Percentiles rank a stretch among this genome's conserved stretches.
phyloP scores from a whole-genome alignment of 2,888 invertebrate genomes.

The Drosophila meridionalis region DNA sequence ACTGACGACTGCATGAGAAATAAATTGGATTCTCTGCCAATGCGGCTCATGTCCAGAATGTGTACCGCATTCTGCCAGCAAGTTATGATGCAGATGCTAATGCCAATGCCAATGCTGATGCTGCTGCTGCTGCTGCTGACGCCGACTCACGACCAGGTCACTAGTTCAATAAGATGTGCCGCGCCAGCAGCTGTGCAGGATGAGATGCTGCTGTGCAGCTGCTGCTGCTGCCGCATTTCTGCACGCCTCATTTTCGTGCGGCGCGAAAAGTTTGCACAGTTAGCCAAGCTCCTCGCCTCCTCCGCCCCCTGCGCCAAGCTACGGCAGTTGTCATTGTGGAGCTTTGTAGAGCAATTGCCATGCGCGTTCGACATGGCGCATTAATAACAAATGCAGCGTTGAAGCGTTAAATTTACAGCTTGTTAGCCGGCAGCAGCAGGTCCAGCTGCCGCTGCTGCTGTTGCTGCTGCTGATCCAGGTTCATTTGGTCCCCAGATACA shows the following conservation, averaged over 20 bases:
- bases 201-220: constrained; percentile 24
- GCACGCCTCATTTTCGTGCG: constrained; percentile 76
- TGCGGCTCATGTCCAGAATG: constrained; percentile 51
- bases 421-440: constrained; percentile 71
- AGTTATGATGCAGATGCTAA: constrained; percentile 64
- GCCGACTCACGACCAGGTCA: constrained; percentile 83
- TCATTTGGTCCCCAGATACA: constrained; percentile 40
- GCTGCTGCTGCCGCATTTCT: constrained; percentile 37
- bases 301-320: not conserved
- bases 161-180: constrained; percentile 79
- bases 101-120: constrained; percentile 6
- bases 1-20: constrained; percentile 69
- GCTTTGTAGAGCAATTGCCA: constrained; percentile 77
- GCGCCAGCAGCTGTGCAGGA: constrained; percentile 58
- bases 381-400: constrained; percentile 71
- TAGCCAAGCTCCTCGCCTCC: constrained; percentile 16
- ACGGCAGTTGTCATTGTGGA: constrained; percentile 63
- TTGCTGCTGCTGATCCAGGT: constrained; percentile 25
- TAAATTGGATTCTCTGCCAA: constrained; percentile 72
- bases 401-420: constrained; percentile 82
- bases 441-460: constrained; percentile 9
- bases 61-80: constrained; percentile 51
- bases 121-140: constrained; percentile 23
- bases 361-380: constrained; percentile 59
- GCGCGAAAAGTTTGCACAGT: constrained; percentile 70